phyloP scores from a whole-genome alignment of 2,113 vertebrate genomes.

The Heloderma charlesbogerti region DNA sequence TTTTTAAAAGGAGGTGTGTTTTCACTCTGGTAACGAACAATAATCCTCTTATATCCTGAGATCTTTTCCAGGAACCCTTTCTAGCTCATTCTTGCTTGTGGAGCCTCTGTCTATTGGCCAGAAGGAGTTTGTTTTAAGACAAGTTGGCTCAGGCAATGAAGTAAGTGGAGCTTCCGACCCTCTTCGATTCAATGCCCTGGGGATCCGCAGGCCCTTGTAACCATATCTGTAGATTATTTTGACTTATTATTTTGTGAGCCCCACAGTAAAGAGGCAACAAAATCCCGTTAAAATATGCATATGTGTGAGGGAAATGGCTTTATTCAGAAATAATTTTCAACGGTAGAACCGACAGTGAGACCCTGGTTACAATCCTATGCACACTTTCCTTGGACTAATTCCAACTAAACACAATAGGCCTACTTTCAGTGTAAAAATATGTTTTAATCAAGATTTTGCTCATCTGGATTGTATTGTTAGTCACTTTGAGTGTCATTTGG shows the following conservation, averaged over 20 bases:
- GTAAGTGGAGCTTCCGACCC: too few relatives aligned
- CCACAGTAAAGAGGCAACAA: accelerated
- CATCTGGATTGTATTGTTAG: too few relatives aligned
- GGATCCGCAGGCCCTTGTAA: slow-evolving; percentile 47
- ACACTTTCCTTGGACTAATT: neutral
- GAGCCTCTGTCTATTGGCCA: neutral
- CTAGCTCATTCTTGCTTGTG: too few relatives aligned
- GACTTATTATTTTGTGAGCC: slow-evolving; percentile 45
- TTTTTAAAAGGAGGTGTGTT: too few relatives aligned
- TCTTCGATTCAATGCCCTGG: neutral
- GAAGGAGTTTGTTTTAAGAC: neutral
- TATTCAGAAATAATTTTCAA: neutral
- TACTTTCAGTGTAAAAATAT: too few relatives aligned
- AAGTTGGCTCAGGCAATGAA: neutral
- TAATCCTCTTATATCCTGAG: neutral
- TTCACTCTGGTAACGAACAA: neutral
- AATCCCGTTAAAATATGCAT: neutral
- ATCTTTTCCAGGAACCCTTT: too few relatives aligned
- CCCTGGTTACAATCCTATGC: neutral
- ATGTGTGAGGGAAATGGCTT: neutral
- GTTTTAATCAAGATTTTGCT: too few relatives aligned
- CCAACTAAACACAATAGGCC: neutral
- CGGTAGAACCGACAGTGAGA: neutral
- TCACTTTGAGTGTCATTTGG: too few relatives aligned
- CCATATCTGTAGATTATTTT: slow-evolving; percentile 23